These are phyloP conservation scores for Miichthys miiuy DNA, from an alignment of 2,797 vertebrate genomes.

Conservation along the genomic window DNA sequence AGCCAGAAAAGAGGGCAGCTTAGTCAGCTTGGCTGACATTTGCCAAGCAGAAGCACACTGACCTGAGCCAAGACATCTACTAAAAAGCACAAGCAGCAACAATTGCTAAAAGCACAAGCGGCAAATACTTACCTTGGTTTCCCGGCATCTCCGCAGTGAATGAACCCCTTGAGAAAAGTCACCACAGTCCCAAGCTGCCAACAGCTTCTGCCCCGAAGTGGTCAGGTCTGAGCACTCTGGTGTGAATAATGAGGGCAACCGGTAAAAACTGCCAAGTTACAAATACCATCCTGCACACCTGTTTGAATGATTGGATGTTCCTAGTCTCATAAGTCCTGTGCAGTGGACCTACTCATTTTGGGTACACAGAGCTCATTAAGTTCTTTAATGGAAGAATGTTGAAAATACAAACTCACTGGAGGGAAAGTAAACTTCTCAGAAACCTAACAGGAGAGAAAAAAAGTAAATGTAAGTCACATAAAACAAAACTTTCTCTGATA, in stretches of 20 bases:
- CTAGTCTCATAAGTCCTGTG: background rate
- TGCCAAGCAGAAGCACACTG: conserved; percentile 53
- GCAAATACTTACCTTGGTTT: conserved; percentile 47
- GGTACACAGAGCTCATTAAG: background rate
- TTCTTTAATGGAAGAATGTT: conserved; percentile 1
- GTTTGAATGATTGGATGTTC: conserved; percentile 27
- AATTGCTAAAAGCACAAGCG: conserved; percentile 39
- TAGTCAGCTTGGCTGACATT: conserved; percentile 61
- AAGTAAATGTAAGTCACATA: background rate
- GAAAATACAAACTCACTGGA: conserved; percentile 12
- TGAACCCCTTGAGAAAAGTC: conserved; percentile 49
- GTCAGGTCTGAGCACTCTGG: conserved; percentile 40
- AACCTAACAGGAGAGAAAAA: background rate
- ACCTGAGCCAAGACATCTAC: conserved; percentile 44
- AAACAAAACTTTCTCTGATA: background rate
- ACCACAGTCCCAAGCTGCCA: conserved; percentile 31
- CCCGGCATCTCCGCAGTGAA: conserved; percentile 30
- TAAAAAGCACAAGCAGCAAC: conserved; percentile 35
- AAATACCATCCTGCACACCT: conserved; percentile 25
- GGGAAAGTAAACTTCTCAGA: conserved; percentile 7
- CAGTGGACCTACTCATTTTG: background rate
- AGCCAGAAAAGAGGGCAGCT: conserved; percentile 35
- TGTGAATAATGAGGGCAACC: conserved; percentile 48
- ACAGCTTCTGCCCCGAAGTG: conserved; percentile 21
- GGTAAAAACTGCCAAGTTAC: conserved; percentile 28